A percentile compares a stretch with the other conserved stretches of the same genome.
These are phyloP conservation scores for Fistularia tabacaria DNA, from an alignment of 2,797 vertebrate genomes.

Conservation along the genomic window DNA sequence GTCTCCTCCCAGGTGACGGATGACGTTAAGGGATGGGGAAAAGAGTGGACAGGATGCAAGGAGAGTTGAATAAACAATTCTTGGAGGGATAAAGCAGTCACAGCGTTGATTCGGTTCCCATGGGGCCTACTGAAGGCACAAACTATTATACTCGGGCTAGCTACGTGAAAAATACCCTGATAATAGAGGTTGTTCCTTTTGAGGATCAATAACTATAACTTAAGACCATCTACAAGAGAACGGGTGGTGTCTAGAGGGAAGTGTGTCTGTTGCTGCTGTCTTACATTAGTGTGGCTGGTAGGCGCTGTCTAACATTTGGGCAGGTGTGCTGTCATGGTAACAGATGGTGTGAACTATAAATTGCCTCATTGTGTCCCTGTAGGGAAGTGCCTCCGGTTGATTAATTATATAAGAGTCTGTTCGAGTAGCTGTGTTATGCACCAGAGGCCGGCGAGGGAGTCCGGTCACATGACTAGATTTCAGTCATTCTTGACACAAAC, in stretches of 20 bases:
- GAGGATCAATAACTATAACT: conserved; percentile 1
- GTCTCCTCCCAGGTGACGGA: conserved; percentile 13
- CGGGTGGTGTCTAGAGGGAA: neutral
- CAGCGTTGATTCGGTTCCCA: no score
- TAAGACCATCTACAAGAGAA: neutral
- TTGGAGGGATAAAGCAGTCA: no score
- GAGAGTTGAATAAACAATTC: no score
- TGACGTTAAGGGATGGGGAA: conserved; percentile 8
- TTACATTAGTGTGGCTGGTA: conserved; percentile 17
- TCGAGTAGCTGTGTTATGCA: conserved; percentile 36
- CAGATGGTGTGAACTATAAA: conserved; percentile 67
- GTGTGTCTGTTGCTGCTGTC: conserved; percentile 6
- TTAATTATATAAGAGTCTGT: conserved; percentile 62
- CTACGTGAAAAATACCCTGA: no score
- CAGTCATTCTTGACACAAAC: no score
- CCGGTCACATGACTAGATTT: no score
- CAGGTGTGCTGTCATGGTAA: conserved; percentile 66
- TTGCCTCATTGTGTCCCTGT: conserved; percentile 61
- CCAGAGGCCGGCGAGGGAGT: no score
- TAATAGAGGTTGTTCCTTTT: neutral
- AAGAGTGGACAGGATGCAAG: no score
- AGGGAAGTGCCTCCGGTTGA: conserved; percentile 60
- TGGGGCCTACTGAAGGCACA: neutral
- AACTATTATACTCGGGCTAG: no score
- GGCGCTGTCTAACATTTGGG: conserved; percentile 29